A percentile compares a stretch with the other conserved stretches of the same genome.
These are phyloP conservation scores for Operophtera brumata DNA, from an alignment of 2,888 invertebrate species.

Conservation along the genomic window DNA sequence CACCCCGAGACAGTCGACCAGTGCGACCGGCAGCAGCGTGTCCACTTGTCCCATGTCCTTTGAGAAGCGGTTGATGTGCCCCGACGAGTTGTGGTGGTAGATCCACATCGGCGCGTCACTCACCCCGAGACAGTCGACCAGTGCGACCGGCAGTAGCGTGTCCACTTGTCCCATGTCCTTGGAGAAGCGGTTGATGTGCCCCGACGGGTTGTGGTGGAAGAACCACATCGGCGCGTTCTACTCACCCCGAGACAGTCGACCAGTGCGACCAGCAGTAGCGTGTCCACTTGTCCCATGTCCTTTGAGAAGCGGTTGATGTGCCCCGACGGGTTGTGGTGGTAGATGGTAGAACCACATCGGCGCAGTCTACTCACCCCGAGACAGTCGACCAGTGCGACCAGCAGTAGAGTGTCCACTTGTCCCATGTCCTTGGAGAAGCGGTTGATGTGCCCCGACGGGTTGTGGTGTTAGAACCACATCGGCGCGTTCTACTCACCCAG, in stretches of 20 bases:
- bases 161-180: constrained; percentile 84
- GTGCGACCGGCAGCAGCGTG: constrained; percentile 70
- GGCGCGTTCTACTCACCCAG: constrained; percentile 78
- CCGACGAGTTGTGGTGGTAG: no score
- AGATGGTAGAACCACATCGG: constrained; percentile 93
- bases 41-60: constrained; percentile 84
- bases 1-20: constrained; percentile 81
- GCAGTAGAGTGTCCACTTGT: constrained; percentile 76
- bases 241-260: constrained; percentile 83
- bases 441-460: constrained; percentile 81
- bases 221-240: constrained; percentile 87
- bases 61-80: constrained; percentile 83
- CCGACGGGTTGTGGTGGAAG: constrained; percentile 87
- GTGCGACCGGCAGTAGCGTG: constrained; percentile 70
- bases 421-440: constrained; percentile 87
- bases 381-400: constrained; percentile 77
- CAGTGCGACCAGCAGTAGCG: constrained; percentile 70
- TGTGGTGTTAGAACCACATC: no score
- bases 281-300: constrained; percentile 83
- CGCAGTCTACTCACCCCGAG: constrained; percentile 78
- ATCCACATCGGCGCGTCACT: no score
- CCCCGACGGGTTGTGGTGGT: constrained; percentile 86
- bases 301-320: constrained; percentile 85
- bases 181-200: constrained; percentile 83
- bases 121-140: constrained; percentile 81